Evolutionary conservation across 2,113 vertebrate species (phyloP).

Genomic region (Aspidoscelis tigris): DNA sequence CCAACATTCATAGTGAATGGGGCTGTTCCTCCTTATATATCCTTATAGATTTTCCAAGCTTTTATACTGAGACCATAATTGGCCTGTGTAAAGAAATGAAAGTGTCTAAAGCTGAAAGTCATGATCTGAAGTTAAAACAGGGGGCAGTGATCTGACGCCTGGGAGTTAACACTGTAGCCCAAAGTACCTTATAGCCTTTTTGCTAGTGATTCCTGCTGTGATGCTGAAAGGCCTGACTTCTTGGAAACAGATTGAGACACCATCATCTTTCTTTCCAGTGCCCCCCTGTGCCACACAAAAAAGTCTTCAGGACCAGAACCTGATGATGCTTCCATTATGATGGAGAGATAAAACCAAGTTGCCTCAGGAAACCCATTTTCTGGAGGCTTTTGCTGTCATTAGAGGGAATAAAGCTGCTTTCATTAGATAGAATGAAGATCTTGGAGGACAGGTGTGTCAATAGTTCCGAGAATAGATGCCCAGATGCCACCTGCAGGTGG

Average conservation of each 20-base stretch:
- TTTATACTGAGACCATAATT: background rate
- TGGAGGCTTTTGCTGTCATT: no score
- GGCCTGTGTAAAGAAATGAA: background rate
- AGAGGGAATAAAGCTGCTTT: no score
- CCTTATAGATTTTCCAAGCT: background rate
- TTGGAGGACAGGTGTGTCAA: no score
- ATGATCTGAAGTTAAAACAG: background rate
- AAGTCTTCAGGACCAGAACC: background rate
- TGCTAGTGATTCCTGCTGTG: background rate
- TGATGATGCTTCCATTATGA: background rate
- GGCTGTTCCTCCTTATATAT: background rate
- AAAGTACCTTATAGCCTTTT: background rate
- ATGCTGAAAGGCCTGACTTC: background rate
- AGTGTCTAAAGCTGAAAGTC: background rate
- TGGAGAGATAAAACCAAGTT: background rate
- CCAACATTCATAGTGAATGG: background rate
- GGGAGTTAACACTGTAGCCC: no score
- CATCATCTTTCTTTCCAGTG: background rate
- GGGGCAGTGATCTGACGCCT: background rate
- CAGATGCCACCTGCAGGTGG: no score
- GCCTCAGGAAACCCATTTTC: background rate
- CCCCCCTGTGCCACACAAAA: background rate
- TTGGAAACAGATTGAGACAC: background rate
- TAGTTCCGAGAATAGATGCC: no score
- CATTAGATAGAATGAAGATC: no score